Conservation (phyloP, 2,113 vertebrate genomes). For the Natator depressus region DNA sequence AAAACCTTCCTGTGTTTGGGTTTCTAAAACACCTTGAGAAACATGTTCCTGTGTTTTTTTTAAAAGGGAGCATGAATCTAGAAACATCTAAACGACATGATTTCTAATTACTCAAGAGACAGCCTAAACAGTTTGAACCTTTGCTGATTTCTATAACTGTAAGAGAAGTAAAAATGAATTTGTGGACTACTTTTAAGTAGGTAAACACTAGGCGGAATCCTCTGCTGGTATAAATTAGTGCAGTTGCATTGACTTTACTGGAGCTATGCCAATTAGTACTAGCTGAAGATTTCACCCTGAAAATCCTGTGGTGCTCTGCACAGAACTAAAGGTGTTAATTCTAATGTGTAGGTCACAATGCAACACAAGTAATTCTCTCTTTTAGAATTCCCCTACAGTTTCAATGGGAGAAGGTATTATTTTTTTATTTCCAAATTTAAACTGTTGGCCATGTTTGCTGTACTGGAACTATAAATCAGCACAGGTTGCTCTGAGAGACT, state of each 20-base stretch:
- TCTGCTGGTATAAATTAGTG: background rate
- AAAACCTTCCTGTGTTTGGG: fast-evolving
- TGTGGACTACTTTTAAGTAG: background rate
- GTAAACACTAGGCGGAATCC: fast-evolving
- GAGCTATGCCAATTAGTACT: background rate
- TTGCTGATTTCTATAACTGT: background rate
- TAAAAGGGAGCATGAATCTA: background rate
- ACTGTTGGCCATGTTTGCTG: background rate
- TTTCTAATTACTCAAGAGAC: background rate
- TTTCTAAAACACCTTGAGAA: fast-evolving
- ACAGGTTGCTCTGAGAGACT: background rate
- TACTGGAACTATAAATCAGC: background rate
- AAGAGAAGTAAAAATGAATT: background rate
- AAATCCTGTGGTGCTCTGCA: background rate
- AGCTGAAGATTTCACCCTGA: background rate
- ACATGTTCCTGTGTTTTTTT: fast-evolving
- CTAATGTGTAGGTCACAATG: background rate
- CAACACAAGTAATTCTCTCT: background rate
- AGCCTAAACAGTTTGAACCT: background rate
- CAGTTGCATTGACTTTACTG: background rate
- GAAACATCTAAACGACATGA: background rate
- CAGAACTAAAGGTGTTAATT: background rate
- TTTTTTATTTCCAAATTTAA: background rate
- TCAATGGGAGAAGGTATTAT: background rate
- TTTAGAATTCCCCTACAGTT: background rate